Evolutionary conservation across 2,797 vertebrate species (phyloP).

Genomic region (Jordanella pulchra): DNA sequence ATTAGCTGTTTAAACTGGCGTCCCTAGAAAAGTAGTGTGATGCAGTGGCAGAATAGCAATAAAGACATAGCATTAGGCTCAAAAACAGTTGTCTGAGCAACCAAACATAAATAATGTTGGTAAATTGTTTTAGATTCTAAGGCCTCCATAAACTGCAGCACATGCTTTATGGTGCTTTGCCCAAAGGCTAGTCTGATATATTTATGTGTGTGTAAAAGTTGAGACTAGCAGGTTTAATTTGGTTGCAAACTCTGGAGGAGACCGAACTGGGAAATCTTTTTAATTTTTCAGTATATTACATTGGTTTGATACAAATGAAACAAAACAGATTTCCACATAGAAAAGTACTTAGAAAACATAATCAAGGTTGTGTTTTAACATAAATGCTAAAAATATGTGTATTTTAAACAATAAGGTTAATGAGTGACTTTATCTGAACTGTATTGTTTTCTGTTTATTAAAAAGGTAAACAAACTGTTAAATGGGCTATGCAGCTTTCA

Average conservation of each 20-base stretch:
- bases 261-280: too few relatives aligned
- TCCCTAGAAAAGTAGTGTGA: too few relatives aligned
- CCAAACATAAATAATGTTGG: too few relatives aligned
- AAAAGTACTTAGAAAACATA: constrained; percentile 58
- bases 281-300: constrained; percentile 52
- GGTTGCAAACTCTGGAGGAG: constrained; percentile 19
- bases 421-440: constrained; percentile 35
- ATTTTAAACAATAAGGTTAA: constrained; percentile 36
- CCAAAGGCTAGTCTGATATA: too few relatives aligned
- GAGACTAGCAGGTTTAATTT: constrained; percentile 23
- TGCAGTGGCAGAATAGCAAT: too few relatives aligned
- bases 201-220: constrained; percentile 20
- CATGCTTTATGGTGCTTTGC: too few relatives aligned
- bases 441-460: constrained; percentile 27
- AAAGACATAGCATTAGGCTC: too few relatives aligned
- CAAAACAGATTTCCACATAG: constrained; percentile 52
- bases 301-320: constrained; percentile 65
- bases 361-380: too few relatives aligned
- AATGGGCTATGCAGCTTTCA: constrained; percentile 1
- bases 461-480: constrained; percentile 24
- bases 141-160: too few relatives aligned
- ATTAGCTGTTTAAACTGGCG: too few relatives aligned
- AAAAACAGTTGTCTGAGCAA: too few relatives aligned
- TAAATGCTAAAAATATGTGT: constrained; percentile 58
- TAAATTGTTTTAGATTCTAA: too few relatives aligned